phyloP scores from a whole-genome alignment of 2,113 vertebrate genomes.

The Myxocyprinus asiaticus region DNA sequence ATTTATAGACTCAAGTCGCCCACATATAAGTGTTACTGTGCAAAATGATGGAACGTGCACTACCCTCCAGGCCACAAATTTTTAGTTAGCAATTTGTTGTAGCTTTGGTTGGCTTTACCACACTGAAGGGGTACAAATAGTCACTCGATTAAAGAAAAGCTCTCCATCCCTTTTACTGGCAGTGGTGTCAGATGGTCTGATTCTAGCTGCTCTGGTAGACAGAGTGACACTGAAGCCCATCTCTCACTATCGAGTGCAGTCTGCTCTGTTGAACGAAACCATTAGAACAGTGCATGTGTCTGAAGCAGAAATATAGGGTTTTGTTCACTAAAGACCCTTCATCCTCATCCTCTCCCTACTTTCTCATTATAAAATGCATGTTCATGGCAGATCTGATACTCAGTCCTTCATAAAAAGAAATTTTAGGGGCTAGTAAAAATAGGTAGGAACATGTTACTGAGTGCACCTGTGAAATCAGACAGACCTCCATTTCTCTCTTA shows the following conservation, averaged over 20 bases:
- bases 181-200: not conserved
- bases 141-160: not conserved
- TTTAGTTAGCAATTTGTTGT: no score
- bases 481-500: no score
- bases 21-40: no score
- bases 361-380: not conserved
- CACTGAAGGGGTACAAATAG: no score
- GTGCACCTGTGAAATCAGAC: no score
- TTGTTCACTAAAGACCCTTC: not conserved
- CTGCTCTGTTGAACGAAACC: not conserved
- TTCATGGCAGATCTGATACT: not conserved
- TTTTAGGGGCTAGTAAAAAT: not conserved
- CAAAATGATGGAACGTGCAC: no score
- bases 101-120: no score
- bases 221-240: conserved; percentile 6
- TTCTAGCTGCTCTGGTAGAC: conserved; percentile 21
- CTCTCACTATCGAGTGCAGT: not conserved
- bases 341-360: not conserved
- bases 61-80: no score
- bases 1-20: no score
- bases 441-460: no score
- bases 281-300: not conserved
- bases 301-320: conserved; percentile 8
- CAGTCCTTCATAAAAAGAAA: not conserved
- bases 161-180: not conserved